Evolutionary conservation across 1,140 invertebrate genomes (phyloP).

Genomic region (Zaprionus kolodkinae): DNA sequence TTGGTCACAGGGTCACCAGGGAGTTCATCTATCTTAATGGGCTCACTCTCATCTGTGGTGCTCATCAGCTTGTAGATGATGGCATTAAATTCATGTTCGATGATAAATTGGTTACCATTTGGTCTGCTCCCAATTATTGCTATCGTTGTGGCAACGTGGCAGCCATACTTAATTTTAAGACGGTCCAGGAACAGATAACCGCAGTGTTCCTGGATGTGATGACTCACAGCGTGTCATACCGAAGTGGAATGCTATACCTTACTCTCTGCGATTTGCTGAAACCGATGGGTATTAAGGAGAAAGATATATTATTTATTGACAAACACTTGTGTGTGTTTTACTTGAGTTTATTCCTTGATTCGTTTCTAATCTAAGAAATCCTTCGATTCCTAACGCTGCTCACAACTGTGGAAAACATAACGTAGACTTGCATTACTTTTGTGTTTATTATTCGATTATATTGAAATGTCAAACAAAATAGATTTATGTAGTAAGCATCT

Average conservation of each 20-base stretch:
- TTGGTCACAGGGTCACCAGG: conserved; percentile 95
- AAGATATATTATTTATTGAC: too few species aligned
- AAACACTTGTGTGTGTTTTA: too few species aligned
- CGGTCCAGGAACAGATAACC: too few species aligned
- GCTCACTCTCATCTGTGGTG: conserved; percentile 95
- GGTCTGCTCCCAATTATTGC: conserved; percentile 99
- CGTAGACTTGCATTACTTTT: too few species aligned
- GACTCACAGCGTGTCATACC: conserved; percentile 98
- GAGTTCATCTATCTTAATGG: conserved; percentile 97
- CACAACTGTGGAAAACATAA: too few species aligned
- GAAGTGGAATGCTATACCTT: conserved; percentile 95
- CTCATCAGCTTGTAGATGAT: conserved; percentile 98
- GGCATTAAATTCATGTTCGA: conserved; percentile 98
- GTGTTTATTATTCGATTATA: too few species aligned
- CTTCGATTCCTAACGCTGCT: too few species aligned
- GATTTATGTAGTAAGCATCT: too few species aligned
- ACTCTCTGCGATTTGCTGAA: conserved; percentile 91
- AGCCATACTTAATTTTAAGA: conserved; percentile 95
- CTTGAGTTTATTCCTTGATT: not conserved
- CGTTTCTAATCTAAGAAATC: too few species aligned
- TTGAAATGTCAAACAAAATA: too few species aligned
- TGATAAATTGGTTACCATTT: conserved; percentile 96
- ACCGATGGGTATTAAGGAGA: too few species aligned
- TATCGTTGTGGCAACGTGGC: conserved; percentile 97
- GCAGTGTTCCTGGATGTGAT: too few species aligned